These are phyloP conservation scores for Prinia subflava DNA, from an alignment of 2,113 vertebrate species.

Conservation along the genomic window DNA sequence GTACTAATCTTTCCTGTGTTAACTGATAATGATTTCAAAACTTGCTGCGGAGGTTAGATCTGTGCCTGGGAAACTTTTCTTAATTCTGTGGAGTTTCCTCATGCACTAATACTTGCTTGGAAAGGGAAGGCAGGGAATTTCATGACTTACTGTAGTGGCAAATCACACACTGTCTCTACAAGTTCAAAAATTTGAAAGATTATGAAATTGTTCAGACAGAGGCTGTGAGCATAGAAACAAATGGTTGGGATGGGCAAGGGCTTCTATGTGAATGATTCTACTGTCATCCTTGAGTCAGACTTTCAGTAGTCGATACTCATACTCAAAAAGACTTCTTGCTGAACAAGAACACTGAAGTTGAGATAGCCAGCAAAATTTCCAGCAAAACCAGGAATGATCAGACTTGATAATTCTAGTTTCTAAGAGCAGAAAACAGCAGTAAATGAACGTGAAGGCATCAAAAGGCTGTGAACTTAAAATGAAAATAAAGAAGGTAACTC, in stretches of 20 bases:
- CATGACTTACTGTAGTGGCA: neutral
- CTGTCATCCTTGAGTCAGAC: conserved; percentile 9
- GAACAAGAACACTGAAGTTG: neutral
- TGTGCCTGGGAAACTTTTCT: neutral
- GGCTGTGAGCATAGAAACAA: neutral
- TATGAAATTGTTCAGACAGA: neutral
- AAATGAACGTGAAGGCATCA: neutral
- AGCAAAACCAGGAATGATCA: neutral
- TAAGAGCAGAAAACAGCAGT: neutral
- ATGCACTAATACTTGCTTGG: neutral
- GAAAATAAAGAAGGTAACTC: neutral
- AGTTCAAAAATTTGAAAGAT: neutral
- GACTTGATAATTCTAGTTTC: neutral
- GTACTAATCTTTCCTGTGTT: neutral
- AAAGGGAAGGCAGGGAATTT: neutral
- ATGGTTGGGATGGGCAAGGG: neutral
- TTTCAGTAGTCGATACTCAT: neutral
- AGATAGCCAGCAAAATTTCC: neutral
- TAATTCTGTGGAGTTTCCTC: neutral
- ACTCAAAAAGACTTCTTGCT: neutral
- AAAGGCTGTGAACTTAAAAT: neutral
- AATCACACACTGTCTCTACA: neutral
- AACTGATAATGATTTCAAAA: neutral
- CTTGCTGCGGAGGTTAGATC: neutral
- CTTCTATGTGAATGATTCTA: neutral